These are phyloP conservation scores for Thalpophila matura DNA, from an alignment of 2,888 invertebrate genomes.

Conservation along the genomic window DNA sequence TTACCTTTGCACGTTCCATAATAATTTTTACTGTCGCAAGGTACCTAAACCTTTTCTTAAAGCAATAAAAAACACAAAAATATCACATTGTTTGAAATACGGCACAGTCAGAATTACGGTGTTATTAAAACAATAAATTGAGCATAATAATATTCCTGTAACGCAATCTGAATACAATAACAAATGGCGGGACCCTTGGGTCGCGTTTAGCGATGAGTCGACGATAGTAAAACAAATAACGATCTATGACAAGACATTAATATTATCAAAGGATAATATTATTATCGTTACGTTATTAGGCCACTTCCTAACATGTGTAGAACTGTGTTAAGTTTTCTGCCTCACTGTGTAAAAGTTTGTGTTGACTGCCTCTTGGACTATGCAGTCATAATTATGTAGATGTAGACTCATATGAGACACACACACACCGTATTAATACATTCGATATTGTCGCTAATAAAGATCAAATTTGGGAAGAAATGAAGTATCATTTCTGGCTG, in stretches of 20 bases:
- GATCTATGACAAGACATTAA: slow-evolving; percentile 46
- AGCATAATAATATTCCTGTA: slow-evolving; percentile 22
- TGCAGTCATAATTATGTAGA: no score
- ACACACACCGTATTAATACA: no score
- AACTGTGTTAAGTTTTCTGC: slow-evolving; percentile 6
- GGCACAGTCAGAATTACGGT: slow-evolving; percentile 1
- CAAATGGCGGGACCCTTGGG: slow-evolving; percentile 40
- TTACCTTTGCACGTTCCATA: no score
- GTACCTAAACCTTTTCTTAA: background rate
- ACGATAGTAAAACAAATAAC: slow-evolving; percentile 43
- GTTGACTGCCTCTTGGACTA: background rate
- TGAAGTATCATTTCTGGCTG: no score
- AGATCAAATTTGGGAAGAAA: no score
- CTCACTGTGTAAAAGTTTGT: background rate
- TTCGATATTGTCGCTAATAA: no score
- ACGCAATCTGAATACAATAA: slow-evolving; percentile 18
- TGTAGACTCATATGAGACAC: no score
- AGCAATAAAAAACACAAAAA: background rate
- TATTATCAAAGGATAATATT: slow-evolving; percentile 26
- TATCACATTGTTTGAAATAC: background rate
- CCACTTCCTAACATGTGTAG: background rate
- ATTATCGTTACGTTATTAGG: slow-evolving; percentile 17
- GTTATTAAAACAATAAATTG: slow-evolving; percentile 24
- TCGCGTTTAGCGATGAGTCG: slow-evolving; percentile 37
- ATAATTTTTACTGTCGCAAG: background rate